Evolutionary conservation across 2,113 vertebrate genomes (phyloP).

Genomic region (Empidonax alnorum): DNA sequence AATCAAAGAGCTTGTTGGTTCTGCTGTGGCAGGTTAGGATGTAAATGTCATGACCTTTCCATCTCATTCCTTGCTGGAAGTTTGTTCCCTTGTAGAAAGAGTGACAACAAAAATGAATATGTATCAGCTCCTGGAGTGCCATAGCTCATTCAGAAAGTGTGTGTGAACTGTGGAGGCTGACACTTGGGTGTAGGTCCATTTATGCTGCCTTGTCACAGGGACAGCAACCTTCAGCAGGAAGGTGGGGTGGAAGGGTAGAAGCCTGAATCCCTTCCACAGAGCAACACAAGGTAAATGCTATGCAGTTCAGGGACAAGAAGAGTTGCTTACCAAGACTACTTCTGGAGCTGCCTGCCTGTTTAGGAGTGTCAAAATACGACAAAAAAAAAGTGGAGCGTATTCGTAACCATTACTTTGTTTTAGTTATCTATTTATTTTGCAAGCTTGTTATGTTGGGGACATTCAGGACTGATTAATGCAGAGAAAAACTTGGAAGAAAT

Average conservation of each 20-base stretch:
- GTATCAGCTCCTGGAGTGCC: background rate
- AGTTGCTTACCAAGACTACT: background rate
- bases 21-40: conserved; percentile 15
- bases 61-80: background rate
- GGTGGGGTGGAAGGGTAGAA: background rate
- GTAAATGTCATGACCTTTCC: background rate
- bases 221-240: background rate
- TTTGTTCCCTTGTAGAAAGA: background rate
- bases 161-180: background rate
- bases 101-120: background rate
- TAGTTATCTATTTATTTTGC: background rate
- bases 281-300: background rate
- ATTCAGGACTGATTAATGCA: background rate
- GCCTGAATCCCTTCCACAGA: background rate
- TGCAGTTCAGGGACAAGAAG: background rate
- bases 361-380: background rate
- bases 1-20: conserved; percentile 24
- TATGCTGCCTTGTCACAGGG: background rate
- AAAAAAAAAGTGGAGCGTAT: background rate
- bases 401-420: background rate
- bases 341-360: background rate
- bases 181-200: background rate
- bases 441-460: background rate
- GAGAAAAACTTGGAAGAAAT: background rate
- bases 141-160: background rate